These are phyloP conservation scores for Parotocinclus haroldoi DNA, from an alignment of 2,797 vertebrate species.

Conservation along the genomic window DNA sequence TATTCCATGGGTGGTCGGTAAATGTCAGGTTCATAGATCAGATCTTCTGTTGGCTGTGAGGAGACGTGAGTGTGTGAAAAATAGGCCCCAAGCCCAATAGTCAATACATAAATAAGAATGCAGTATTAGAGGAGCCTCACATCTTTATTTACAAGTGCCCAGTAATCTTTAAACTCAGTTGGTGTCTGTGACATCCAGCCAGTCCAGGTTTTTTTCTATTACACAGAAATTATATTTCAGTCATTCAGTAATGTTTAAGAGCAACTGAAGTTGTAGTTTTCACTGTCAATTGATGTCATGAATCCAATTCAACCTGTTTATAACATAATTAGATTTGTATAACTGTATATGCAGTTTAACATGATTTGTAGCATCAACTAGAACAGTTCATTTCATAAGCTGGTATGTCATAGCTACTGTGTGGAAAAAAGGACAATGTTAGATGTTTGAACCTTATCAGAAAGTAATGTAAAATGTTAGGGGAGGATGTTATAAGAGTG, in stretches of 20 bases:
- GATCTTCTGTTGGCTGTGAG: constrained; percentile 85
- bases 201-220: constrained; percentile 51
- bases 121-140: constrained; percentile 47
- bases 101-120: constrained; percentile 31
- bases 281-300: no score
- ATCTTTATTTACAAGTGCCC: constrained; percentile 54
- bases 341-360: no score
- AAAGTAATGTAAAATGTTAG: no score
- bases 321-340: no score
- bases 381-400: no score
- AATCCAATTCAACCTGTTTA: no score
- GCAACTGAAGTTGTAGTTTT: constrained; percentile 4
- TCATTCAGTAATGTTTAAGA: constrained; percentile 26
- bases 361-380: no score
- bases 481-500: no score
- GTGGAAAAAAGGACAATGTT: no score
- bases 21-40: constrained; percentile 88
- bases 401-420: no score
- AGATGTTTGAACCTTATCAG: no score
- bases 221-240: constrained; percentile 46
- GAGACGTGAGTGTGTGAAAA: constrained; percentile 37
- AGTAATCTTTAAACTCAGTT: constrained; percentile 53
- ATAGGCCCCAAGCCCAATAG: constrained; percentile 9
- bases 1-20: constrained; percentile 89
- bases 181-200: constrained; percentile 54